Evolutionary conservation across 2,888 invertebrate genomes (phyloP), one percentile per base, ranked within the genome.

Genomic region (Oconnorella tubifera): DNA sequence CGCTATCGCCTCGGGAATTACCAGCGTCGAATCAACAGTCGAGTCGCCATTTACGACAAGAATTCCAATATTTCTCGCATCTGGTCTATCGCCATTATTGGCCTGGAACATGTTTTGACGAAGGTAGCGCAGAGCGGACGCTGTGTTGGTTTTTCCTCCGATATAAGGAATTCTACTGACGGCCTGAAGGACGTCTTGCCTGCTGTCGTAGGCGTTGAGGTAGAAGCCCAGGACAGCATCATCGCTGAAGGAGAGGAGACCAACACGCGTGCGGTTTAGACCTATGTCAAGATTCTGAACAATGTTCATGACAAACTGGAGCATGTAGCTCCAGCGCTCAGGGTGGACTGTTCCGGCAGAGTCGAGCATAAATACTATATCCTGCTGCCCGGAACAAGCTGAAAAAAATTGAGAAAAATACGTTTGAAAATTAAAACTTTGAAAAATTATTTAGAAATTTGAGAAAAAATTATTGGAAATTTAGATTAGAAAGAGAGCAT

Each of bases 91-190:
- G 2, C 79, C 79, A 62, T 75, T 73, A 10, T 53, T 68, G 3
- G 53, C 14, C 53, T 51, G 53, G 25, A 51, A 51, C 53, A 66
- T 50, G n/a, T 6, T 33, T 2, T 58, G 50, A 19, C 62, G 50
- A 1, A 66, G 40, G 23, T 53, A 19, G 0, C 68, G 67, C 1
- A 79, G 67, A 14, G 74, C 78, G 59, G 73, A 75, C 0, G 77
- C 77, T 2, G 78, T 79, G 64, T 78, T 77, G 23, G 77, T 79
- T 40, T 76, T 75, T 49, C 77, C 78, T 49, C 73, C 77, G 2
- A 71, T 70, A 33, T 62, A 53, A 1, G 73, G 72, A 2, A 76
- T 75, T 2, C 70, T 66, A 31, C 74, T 74, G 31, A 79, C 75
- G 25, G 78, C 79, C 53, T 70, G 66, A 27, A 75, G 68, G 0